A percentile compares a stretch with the other conserved stretches of the same genome.
These are phyloP conservation scores for Paracentrotus lividus DNA, from an alignment of 53 echinoderm and acorn worm species.

Conservation along the genomic window DNA sequence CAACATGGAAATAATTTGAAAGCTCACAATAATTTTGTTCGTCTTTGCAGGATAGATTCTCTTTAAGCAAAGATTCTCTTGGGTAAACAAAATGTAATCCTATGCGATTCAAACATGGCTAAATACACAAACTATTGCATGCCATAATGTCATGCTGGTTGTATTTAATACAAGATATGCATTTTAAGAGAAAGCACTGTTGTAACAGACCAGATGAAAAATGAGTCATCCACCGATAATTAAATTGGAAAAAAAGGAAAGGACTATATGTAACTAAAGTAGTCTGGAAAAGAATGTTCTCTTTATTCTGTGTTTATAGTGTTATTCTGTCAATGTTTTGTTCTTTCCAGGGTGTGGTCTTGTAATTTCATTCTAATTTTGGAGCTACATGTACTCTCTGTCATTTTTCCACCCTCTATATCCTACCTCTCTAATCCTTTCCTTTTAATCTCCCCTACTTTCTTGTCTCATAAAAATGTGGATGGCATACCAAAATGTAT, in stretches of 20 bases:
- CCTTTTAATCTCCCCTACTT: background rate
- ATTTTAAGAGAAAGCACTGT: background rate
- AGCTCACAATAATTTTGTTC: too few species aligned
- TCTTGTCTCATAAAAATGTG: too few species aligned
- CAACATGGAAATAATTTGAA: too few species aligned
- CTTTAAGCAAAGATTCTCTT: too few species aligned
- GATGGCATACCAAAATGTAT: too few species aligned
- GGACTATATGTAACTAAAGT: background rate
- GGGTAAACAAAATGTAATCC: background rate
- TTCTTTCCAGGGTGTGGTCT: too few species aligned
- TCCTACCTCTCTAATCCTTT: background rate
- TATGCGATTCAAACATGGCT: background rate
- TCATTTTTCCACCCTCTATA: background rate
- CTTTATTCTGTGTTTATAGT: too few species aligned
- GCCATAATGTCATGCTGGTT: background rate
- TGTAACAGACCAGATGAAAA: background rate
- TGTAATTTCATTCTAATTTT: too few species aligned
- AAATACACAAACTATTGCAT: background rate
- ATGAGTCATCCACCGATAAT: background rate
- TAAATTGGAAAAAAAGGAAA: background rate
- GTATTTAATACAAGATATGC: background rate
- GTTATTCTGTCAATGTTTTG: too few species aligned
- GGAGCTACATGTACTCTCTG: background rate
- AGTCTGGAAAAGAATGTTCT: background rate
- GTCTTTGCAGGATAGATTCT: too few species aligned